These are phyloP conservation scores for Lepidostoma basale DNA, from an alignment of 1,140 invertebrate genomes.

Conservation along the genomic window DNA sequence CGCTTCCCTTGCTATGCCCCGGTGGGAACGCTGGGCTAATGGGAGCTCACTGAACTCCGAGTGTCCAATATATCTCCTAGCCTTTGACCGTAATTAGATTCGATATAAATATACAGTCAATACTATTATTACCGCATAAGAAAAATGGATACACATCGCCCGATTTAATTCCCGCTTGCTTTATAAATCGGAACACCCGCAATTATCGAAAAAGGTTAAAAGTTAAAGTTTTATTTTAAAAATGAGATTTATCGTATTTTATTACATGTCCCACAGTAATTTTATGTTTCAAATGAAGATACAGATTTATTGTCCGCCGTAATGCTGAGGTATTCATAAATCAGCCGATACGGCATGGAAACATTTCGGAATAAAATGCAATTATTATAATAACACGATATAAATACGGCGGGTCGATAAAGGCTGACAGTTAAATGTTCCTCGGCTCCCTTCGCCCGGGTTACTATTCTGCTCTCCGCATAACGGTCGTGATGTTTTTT, in stretches of 20 bases:
- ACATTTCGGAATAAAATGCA: slow-evolving; percentile 23
- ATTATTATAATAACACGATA: slow-evolving; percentile 32
- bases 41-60: not conserved
- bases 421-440: slow-evolving; percentile 27
- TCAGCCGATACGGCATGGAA: slow-evolving; percentile 17
- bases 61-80: not conserved
- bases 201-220: slow-evolving; percentile 29
- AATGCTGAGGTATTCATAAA: slow-evolving; percentile 24
- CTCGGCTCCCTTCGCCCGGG: not conserved
- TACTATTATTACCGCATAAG: slow-evolving; percentile 1
- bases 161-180: not conserved
- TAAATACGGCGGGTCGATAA: slow-evolving; percentile 25
- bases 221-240: slow-evolving; percentile 24
- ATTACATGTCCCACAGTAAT: slow-evolving; percentile 23
- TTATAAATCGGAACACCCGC: not conserved
- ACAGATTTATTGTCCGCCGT: slow-evolving; percentile 23
- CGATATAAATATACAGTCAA: slow-evolving; percentile 13
- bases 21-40: no score
- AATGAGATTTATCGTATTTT: slow-evolving; percentile 27
- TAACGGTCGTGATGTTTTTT: slow-evolving; percentile 16
- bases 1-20: no score
- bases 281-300: slow-evolving; percentile 28
- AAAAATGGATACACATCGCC: slow-evolving; percentile 10
- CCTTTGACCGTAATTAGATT: slow-evolving; percentile 22
- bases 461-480: not conserved